A percentile compares a stretch with the other conserved stretches of the same genome.
These are phyloP conservation scores for Mythimna vitellina DNA, from an alignment of 2,888 invertebrate genomes.

Conservation along the genomic window DNA sequence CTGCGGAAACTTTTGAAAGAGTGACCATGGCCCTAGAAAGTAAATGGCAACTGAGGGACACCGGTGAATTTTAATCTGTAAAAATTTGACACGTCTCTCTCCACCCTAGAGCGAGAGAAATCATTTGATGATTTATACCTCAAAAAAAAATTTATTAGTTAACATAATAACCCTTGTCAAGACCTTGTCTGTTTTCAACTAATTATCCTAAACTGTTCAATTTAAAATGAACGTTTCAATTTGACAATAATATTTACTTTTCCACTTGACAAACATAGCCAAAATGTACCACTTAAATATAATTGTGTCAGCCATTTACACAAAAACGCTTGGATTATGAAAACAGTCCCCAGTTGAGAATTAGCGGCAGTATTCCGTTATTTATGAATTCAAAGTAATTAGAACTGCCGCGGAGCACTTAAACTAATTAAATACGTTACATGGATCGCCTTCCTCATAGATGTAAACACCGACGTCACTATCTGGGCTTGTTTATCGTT, in stretches of 20 bases:
- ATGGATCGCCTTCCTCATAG: conserved; percentile 25
- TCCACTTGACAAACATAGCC: background rate
- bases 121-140: too few species aligned
- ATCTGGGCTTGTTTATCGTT: conserved; percentile 5
- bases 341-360: conserved; percentile 24
- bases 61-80: too few species aligned
- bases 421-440: conserved; percentile 24
- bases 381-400: conserved; percentile 47
- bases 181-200: too few species aligned
- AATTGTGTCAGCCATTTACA: conserved; percentile 6
- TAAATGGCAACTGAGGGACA: too few species aligned
- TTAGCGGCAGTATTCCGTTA: conserved; percentile 28
- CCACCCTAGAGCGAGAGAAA: too few species aligned
- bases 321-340: conserved; percentile 37
- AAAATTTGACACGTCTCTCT: too few species aligned
- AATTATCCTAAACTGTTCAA: too few species aligned
- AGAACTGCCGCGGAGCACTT: conserved; percentile 30
- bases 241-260: background rate
- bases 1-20: too few species aligned
- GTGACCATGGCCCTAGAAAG: too few species aligned
- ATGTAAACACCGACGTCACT: background rate
- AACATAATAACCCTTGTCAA: too few species aligned
- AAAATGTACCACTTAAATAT: conserved; percentile 28
- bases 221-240: background rate
- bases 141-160: too few species aligned